Base-by-base conservation (phyloP, 2,797 vertebrate species). In the Spondyliosoma cantharus region DNA sequence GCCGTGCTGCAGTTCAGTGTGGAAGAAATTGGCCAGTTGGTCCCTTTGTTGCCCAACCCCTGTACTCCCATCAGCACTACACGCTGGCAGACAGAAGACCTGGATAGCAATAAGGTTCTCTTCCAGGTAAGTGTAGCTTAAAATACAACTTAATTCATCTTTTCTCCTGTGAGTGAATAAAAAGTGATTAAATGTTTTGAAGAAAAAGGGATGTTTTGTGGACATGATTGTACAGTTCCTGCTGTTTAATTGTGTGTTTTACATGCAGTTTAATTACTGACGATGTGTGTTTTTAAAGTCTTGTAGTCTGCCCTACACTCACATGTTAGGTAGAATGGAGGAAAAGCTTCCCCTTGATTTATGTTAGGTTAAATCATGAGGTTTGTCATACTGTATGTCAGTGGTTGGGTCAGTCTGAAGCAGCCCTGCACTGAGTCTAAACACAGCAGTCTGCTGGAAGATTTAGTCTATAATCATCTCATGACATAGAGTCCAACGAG, bases 41-140 rank as follows among this genome's bases (percentile, higher is more conserved):
- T 99, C 24, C 97, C 98, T 8, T 95, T 99, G 52, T 91, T 99
- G 60, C 98, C 98, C 20, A 96, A 99, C 82, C 96, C 97, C 0
- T 99, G 98, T 0, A 85, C 95, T 5, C 97, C 97, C 5, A 98
- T 99, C 92, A 99, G 98, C 67, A 90, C 86, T 60, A 95, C 94
- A 52, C 94, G 96, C 83, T 99, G 98, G 98, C 98, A 98, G 92
- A 99, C 97, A 0, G 97, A 96, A 86, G 98, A 99, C 92, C 96
- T 98, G 0, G 97, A 99, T 0, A 96, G 97, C 52, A 99, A 99
- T 87, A 98, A 93, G 71, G 95, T 99, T 82, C 95, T 99, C 68
- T 96, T 99, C 73, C 97, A 98, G 96, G 98, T 99, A 95, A 58
- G 32, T 20, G 7, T 2, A 45, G 3, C 42, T 54, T 52, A 19